These are phyloP conservation scores for Bombus confusus DNA, from an alignment of 1,140 invertebrate genomes.

Conservation along the genomic window DNA sequence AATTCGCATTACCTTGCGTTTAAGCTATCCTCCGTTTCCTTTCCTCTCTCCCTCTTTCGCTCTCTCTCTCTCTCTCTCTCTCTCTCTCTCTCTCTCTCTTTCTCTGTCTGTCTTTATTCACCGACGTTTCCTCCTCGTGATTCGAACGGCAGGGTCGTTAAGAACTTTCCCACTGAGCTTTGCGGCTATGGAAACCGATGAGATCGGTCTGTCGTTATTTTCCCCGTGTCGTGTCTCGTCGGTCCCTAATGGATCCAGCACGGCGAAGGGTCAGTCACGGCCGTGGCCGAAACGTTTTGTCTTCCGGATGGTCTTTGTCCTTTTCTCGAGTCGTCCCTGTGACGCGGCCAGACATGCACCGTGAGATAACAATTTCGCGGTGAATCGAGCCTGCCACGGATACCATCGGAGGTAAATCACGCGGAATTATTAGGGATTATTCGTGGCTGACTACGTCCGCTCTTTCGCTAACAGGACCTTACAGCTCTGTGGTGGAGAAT, in stretches of 20 bases:
- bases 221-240: slow-evolving; percentile 30
- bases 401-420: slow-evolving; percentile 31
- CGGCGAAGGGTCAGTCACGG: slow-evolving; percentile 21
- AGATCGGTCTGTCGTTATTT: slow-evolving; percentile 52
- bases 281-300: slow-evolving; percentile 23
- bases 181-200: slow-evolving; percentile 42
- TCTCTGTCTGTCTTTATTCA: not conserved
- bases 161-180: slow-evolving; percentile 45
- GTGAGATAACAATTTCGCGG: slow-evolving; percentile 35
- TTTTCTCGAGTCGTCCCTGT: not conserved
- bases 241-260: slow-evolving; percentile 30
- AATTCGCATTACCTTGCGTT: slow-evolving; percentile 56
- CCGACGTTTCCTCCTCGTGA: not conserved
- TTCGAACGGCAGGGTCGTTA: slow-evolving; percentile 34
- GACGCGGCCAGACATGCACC: not conserved
- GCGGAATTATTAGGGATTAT: slow-evolving; percentile 43
- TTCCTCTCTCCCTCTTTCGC: no score
- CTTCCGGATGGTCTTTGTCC: slow-evolving; percentile 18
- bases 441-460: not conserved
- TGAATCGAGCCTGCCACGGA: slow-evolving; percentile 1
- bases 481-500: not conserved
- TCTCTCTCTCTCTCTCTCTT: no score
- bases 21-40: not conserved
- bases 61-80: no score
- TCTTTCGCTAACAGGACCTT: not conserved